Evolutionary conservation across 1,140 invertebrate genomes (phyloP), one percentile per base, ranked within the genome.

Genomic region (Drosophila baimaii): DNA sequence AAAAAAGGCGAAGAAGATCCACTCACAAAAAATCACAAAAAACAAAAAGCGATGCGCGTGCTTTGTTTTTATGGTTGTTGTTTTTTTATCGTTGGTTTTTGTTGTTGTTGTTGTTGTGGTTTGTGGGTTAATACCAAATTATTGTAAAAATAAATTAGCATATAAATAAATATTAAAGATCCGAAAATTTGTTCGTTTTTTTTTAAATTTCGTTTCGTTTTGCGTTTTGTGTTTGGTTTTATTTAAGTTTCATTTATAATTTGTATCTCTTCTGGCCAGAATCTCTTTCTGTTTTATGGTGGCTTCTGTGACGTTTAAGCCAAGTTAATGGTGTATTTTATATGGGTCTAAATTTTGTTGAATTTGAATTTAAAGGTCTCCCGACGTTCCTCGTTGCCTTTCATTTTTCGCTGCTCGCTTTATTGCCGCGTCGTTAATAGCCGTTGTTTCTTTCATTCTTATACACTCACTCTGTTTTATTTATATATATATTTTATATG

Each of bases 81-180:
- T 27, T 59, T 66, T 52, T 39, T 57, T 70, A 56, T 57, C 54
- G 31, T 56, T 68, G 63, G 17, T 52, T 75, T 56, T 37, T 33
- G 43, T 51, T 62, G 57, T 68, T 66, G 9, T 62, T 79, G 68
- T 72, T 75, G 41, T 70, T 75, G 57, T 77, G 35, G n/a, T 58
- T 65, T 77, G 63, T 79, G 79, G 82, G 79, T 88, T 86, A 88
- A 88, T 88, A 77, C 76, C 75, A 88, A 86, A 68, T 88, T 73
- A 79, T 88, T 82, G 79, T 85, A 43, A 79, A 82, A 79, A 82
- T 82, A 69, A 82, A 86, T 86, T 82, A 77, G 71, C 79, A 88
- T 88, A 73, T 47, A 75, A 79, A 88, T 82, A 79, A 83, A 83
- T 83, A 88, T 63, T 82, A 54, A 78, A 64, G 56, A 56, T 35